phyloP scores from a whole-genome alignment of 1,140 invertebrate species.

The Ditylenchus dipsaci region DNA sequence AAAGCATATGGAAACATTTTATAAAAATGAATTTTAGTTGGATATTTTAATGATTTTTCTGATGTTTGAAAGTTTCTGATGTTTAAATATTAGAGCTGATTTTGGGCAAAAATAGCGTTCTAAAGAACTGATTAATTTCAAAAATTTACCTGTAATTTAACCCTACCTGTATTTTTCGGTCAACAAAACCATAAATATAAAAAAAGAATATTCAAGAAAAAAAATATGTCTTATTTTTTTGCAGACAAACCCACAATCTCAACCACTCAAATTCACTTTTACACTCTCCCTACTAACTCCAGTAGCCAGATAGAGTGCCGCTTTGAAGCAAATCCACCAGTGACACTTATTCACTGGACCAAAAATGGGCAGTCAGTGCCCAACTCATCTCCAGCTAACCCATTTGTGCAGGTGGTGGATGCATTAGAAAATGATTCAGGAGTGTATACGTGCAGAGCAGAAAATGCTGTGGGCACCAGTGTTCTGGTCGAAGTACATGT shows the following conservation, averaged over 20 bases:
- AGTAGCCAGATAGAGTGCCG: constrained; percentile 35
- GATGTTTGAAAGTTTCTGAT: too few relatives aligned
- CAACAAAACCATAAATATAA: too few relatives aligned
- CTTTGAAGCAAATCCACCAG: constrained; percentile 47
- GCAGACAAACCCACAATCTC: constrained; percentile 48
- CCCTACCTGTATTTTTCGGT: too few relatives aligned
- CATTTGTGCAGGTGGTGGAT: not conserved
- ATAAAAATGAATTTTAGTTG: too few relatives aligned
- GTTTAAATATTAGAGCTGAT: too few relatives aligned
- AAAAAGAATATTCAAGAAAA: not conserved
- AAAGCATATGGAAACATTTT: too few relatives aligned
- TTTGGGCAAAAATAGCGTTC: too few relatives aligned
- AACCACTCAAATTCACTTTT: constrained; percentile 26
- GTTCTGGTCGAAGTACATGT: constrained; percentile 35
- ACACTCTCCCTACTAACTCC: constrained; percentile 28
- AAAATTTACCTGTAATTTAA: too few relatives aligned
- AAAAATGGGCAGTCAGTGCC: constrained; percentile 43
- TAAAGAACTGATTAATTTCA: too few relatives aligned
- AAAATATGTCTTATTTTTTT: constrained; percentile 12
- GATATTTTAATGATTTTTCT: too few relatives aligned
- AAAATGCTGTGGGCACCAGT: constrained; percentile 46
- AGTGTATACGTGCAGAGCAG: constrained; percentile 47
- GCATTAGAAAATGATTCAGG: constrained; percentile 29
- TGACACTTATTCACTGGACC: constrained; percentile 40
- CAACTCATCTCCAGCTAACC: not conserved